Conservation (phyloP, 2,113 vertebrate species). For the Bettongia penicillata region DNA sequence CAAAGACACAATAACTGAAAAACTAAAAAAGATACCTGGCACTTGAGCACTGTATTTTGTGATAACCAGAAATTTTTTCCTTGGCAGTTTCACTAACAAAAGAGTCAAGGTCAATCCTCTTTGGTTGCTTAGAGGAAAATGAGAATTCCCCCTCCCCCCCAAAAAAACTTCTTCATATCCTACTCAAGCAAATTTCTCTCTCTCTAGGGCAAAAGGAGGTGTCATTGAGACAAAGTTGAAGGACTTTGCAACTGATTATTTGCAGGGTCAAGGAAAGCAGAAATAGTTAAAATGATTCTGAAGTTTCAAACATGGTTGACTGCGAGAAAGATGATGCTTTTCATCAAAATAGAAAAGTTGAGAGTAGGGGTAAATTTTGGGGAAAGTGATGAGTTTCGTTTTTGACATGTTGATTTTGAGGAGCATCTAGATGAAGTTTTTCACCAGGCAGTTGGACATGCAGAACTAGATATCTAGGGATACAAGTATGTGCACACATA, state of each 20-base stretch:
- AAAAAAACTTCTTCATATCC: too few relatives aligned
- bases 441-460: background rate
- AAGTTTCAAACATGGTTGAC: background rate
- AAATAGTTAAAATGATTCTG: background rate
- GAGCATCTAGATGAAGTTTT: background rate
- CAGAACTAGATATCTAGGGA: background rate
- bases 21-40: too few relatives aligned
- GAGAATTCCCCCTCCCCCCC: too few relatives aligned
- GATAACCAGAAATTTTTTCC: too few relatives aligned
- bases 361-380: background rate
- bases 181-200: too few relatives aligned
- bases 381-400: background rate
- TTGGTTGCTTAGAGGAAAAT: too few relatives aligned
- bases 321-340: background rate
- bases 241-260: background rate
- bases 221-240: background rate
- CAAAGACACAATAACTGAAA: too few relatives aligned
- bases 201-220: too few relatives aligned
- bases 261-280: background rate
- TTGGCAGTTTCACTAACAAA: too few relatives aligned
- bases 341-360: background rate
- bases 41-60: too few relatives aligned
- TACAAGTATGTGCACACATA: too few relatives aligned
- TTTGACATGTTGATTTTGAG: background rate
- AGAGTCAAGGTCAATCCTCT: too few relatives aligned